Percentiles rank a stretch among this genome's conserved stretches.
These are phyloP conservation scores for Drosophila nebulosa DNA, from an alignment of 1,140 invertebrate species.

Conservation along the genomic window DNA sequence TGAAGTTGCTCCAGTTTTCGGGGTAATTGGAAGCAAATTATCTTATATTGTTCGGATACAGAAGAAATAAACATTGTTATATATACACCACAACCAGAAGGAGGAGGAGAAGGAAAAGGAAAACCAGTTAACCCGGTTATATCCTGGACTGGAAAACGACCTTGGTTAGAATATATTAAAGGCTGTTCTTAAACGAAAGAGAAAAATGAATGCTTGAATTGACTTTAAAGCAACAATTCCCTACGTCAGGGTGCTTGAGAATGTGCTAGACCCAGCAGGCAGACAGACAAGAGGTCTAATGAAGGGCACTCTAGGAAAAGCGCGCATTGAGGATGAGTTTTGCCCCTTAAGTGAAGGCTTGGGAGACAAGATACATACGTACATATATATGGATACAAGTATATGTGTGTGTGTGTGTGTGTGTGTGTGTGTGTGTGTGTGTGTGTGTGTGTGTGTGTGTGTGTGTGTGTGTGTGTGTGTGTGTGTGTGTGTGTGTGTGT, in stretches of 20 bases:
- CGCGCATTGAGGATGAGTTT: slow-evolving; percentile 18
- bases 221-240: slow-evolving; percentile 39
- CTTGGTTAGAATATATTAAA: slow-evolving; percentile 67
- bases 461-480: slow-evolving; percentile 13
- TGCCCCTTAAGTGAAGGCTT: slow-evolving; percentile 20
- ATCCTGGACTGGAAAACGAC: slow-evolving; percentile 64
- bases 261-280: slow-evolving; percentile 10
- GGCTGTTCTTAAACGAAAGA: slow-evolving; percentile 33
- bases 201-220: slow-evolving; percentile 26
- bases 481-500: slow-evolving; percentile 12
- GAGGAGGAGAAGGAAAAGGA: too few species aligned
- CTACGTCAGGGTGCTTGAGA: slow-evolving; percentile 12
- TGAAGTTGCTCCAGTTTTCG: slow-evolving; percentile 69
- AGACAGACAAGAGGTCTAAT: slow-evolving; percentile 60
- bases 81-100: neutral
- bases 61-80: neutral
- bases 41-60: neutral
- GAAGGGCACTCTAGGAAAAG: slow-evolving; percentile 65
- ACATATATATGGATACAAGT: too few species aligned
- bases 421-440: slow-evolving; percentile 13
- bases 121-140: slow-evolving; percentile 48
- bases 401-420: slow-evolving; percentile 15
- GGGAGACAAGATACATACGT: slow-evolving; percentile 30
- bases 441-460: slow-evolving; percentile 12
- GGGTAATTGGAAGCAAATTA: slow-evolving; percentile 67